A percentile compares a stretch with the other conserved stretches of the same genome.
These are phyloP conservation scores for Hydrotaea cyrtoneurina DNA, from an alignment of 2,888 invertebrate species.

Conservation along the genomic window DNA sequence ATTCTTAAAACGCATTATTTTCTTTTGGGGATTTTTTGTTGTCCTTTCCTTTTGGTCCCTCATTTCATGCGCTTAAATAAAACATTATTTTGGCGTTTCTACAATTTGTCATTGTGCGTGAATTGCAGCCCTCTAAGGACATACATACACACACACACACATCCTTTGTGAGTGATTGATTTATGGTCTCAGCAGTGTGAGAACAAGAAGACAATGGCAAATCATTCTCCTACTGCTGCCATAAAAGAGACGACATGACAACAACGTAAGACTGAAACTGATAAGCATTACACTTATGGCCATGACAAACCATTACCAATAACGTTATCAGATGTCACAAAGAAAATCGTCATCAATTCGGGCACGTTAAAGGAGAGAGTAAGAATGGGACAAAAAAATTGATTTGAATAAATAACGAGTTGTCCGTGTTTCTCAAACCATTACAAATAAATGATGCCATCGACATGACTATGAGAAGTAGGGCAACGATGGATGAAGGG, in stretches of 20 bases:
- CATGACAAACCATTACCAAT: conserved; percentile 45
- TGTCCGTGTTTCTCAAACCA: neutral
- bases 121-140: conserved; percentile 16
- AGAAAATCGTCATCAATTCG: conserved; percentile 26
- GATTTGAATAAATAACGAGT: conserved; percentile 20
- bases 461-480: too few relatives aligned
- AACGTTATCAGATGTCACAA: conserved; percentile 18
- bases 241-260: neutral
- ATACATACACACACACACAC: too few relatives aligned
- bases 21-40: neutral
- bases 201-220: neutral
- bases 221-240: neutral
- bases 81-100: conserved; percentile 65
- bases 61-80: neutral
- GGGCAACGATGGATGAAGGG: too few relatives aligned
- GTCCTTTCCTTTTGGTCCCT: neutral
- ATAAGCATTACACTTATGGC: conserved; percentile 11
- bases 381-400: neutral
- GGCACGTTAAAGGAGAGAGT: neutral
- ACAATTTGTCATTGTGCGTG: conserved; percentile 58
- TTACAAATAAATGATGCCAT: too few relatives aligned
- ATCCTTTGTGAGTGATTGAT: conserved; percentile 58
- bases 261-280: neutral
- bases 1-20: neutral
- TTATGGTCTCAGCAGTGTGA: conserved; percentile 60